Conservation (phyloP, 1,140 invertebrate genomes). For the Dryas iulia region DNA sequence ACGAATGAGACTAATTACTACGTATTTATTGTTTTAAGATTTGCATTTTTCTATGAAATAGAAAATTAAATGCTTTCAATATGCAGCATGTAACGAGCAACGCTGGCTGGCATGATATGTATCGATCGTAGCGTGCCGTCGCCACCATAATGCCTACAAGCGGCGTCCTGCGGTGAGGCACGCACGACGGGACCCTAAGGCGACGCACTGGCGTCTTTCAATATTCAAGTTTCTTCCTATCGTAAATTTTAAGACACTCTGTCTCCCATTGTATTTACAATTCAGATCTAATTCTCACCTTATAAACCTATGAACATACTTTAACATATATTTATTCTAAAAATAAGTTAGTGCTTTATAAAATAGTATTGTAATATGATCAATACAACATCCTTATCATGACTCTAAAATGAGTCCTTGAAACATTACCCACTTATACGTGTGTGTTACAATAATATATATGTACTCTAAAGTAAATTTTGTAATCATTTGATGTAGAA, state of each 20-base stretch:
- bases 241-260: constrained; percentile 43
- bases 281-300: constrained; percentile 16
- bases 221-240: constrained; percentile 46
- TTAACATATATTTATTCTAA: neutral
- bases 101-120: constrained; percentile 40
- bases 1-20: neutral
- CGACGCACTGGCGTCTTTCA: constrained; percentile 50
- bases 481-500: neutral
- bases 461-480: no score
- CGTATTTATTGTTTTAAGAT: neutral
- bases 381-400: no score
- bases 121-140: constrained; percentile 61
- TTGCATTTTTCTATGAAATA: neutral
- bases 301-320: constrained; percentile 5
- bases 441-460: neutral
- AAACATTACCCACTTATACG: no score
- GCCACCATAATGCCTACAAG: constrained; percentile 57
- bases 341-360: neutral
- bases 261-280: constrained; percentile 25
- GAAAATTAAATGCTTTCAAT: neutral
- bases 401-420: no score
- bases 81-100: constrained; percentile 22
- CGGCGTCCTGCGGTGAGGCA: constrained; percentile 61
- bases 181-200: constrained; percentile 57
- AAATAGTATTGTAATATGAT: no score